Evolutionary conservation across 1,140 invertebrate genomes (phyloP).

Genomic region (Drosophila bocki): DNA sequence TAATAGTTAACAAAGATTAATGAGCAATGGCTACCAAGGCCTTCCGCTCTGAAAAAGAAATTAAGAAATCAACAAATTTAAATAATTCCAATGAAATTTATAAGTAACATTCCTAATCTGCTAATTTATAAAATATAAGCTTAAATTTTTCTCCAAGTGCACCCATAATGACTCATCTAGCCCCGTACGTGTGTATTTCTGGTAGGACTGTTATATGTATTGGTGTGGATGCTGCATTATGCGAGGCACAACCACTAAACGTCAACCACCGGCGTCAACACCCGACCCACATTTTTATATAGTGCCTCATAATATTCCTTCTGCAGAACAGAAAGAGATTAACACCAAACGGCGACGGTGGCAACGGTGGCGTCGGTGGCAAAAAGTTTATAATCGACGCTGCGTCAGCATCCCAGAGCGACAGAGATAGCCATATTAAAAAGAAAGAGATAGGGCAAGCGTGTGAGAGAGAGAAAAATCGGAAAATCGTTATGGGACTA

Average conservation of each 20-base stretch:
- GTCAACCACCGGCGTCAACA: slow-evolving; percentile 80
- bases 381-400: slow-evolving; percentile 72
- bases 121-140: background rate
- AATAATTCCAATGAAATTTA: too few relatives aligned
- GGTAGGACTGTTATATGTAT: slow-evolving; percentile 24
- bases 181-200: slow-evolving; percentile 32
- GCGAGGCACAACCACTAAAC: slow-evolving; percentile 75
- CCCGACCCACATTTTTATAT: slow-evolving; percentile 67
- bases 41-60: too few relatives aligned
- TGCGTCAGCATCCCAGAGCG: slow-evolving; percentile 9
- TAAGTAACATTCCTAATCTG: too few relatives aligned
- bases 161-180: slow-evolving; percentile 31
- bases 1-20: too few relatives aligned
- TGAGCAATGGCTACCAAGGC: too few relatives aligned
- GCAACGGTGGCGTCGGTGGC: slow-evolving; percentile 43
- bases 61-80: too few relatives aligned
- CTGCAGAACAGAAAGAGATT: slow-evolving; percentile 74
- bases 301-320: slow-evolving; percentile 74
- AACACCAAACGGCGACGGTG: slow-evolving; percentile 65
- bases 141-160: background rate
- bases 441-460: background rate
- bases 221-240: slow-evolving; percentile 58
- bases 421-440: background rate
- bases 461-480: slow-evolving; percentile 54
- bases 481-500: slow-evolving; percentile 76